These are phyloP conservation scores for Athalia cordata DNA, from an alignment of 2,888 invertebrate species.

Conservation along the genomic window DNA sequence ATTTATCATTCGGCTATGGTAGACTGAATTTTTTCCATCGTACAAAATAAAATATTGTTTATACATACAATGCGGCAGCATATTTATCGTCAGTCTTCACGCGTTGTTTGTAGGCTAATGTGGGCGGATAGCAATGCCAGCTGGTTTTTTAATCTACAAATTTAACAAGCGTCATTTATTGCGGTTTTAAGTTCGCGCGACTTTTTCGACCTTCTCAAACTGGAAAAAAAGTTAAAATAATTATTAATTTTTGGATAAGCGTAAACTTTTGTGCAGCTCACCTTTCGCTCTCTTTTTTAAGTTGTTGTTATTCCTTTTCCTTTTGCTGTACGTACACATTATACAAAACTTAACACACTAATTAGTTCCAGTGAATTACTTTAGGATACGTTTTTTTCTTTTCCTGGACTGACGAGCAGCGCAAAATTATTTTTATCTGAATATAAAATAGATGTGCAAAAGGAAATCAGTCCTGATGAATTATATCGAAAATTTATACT, in stretches of 20 bases:
- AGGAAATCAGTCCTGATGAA: constrained; percentile 11
- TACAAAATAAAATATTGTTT: not conserved
- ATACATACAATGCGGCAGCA: not conserved
- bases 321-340: not conserved
- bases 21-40: not conserved
- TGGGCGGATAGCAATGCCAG: constrained; percentile 41
- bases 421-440: no score
- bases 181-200: constrained; percentile 40
- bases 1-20: no score
- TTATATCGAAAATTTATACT: not conserved
- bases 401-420: no score
- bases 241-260: no score
- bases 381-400: no score
- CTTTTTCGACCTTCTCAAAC: constrained; percentile 35
- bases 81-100: not conserved
- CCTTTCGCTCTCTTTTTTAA: no score
- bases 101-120: constrained; percentile 14
- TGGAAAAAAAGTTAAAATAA: constrained; percentile 50
- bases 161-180: constrained; percentile 57
- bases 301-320: not conserved
- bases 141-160: constrained; percentile 52
- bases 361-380: no score
- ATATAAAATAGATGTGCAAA: not conserved
- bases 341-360: no score
- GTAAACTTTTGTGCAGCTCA: no score